A percentile compares a stretch with the other conserved stretches of the same genome.
Conservation (phyloP, 1,140 invertebrate genomes). For the Brachionus asplanchnoidis region DNA sequence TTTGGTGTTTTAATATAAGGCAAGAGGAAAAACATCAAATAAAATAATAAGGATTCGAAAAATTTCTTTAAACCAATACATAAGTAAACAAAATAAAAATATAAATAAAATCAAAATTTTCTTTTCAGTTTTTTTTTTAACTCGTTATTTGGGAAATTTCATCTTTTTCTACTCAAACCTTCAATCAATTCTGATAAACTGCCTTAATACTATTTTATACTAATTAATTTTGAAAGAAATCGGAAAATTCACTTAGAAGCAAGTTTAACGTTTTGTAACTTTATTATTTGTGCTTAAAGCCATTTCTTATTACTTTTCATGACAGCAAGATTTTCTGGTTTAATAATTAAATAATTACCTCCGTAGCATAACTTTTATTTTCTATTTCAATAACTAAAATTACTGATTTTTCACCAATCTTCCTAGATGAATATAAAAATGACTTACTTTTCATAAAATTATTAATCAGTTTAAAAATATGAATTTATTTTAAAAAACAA, state of each 20-base stretch:
- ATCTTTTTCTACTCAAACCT: neutral
- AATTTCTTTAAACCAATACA: neutral
- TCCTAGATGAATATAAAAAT: no score
- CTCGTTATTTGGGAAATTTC: conserved; percentile 16
- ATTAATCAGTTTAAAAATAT: no score
- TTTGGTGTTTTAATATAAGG: neutral
- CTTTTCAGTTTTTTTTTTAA: conserved; percentile 1
- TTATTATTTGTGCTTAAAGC: neutral
- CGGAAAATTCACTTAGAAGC: neutral
- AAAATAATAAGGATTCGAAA: neutral
- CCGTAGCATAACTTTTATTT: no score
- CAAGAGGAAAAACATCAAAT: neutral
- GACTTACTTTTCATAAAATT: no score
- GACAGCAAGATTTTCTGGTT: neutral
- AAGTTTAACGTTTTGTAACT: neutral
- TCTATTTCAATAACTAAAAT: no score
- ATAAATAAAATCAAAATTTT: neutral
- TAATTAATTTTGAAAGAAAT: conserved; percentile 9
- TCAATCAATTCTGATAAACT: neutral
- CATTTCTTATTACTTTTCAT: neutral
- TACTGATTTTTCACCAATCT: no score
- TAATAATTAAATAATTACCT: no score
- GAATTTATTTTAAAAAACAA: no score
- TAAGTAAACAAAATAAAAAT: neutral
- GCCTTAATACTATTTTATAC: neutral